Conservation (phyloP, 92 coral and sea anemone species). For the Porites evermanni region DNA sequence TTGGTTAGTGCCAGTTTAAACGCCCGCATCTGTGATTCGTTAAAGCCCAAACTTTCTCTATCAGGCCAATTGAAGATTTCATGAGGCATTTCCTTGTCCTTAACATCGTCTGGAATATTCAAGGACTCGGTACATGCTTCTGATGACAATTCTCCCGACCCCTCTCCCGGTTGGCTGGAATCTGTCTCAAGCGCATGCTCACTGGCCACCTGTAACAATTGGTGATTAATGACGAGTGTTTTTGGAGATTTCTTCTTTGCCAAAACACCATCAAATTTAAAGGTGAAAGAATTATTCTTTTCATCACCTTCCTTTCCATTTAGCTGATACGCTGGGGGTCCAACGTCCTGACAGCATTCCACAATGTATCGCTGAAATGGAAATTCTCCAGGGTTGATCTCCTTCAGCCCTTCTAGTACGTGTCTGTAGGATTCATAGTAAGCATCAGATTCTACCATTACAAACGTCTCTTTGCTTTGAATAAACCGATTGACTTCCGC, state of each 20-base stretch:
- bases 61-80: constrained; percentile 81
- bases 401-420: constrained; percentile 74
- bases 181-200: neutral
- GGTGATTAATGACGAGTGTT: neutral
- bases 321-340: constrained; percentile 63
- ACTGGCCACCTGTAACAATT: neutral
- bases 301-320: neutral
- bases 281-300: constrained; percentile 11
- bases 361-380: constrained; percentile 89
- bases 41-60: constrained; percentile 77
- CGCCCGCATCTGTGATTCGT: constrained; percentile 90
- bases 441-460: constrained; percentile 88
- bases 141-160: neutral
- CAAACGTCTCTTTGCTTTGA: constrained; percentile 47
- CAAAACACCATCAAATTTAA: constrained; percentile 31
- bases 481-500: constrained; percentile 39
- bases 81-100: constrained; percentile 1
- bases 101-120: neutral
- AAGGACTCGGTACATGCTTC: neutral
- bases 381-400: constrained; percentile 57
- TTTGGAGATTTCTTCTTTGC: neutral
- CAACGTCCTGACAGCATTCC: constrained; percentile 52
- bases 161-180: neutral
- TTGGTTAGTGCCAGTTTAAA: constrained; percentile 87
- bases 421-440: constrained; percentile 90